Evolutionary conservation across 2,888 invertebrate species (phyloP), one percentile per base, ranked within the genome.

Genomic region (Polydrusus cervinus): DNA sequence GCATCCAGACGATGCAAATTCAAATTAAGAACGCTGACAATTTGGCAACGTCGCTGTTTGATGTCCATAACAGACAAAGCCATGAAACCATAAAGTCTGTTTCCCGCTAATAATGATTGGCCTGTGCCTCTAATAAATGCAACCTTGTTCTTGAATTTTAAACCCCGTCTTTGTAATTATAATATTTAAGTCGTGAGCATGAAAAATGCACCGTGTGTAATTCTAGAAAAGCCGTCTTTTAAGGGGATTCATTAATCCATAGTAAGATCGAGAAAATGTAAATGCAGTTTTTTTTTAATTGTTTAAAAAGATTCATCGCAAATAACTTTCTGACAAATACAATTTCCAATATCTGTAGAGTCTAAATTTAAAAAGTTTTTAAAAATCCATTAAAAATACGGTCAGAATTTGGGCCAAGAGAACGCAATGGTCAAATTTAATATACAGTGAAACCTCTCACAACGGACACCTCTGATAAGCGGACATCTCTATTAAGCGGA

Each of bases 31-130:
- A 25, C 5, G 1, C 3, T 25, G 5, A 30, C 20, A 49, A 14
- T 34, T 3, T 53, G 53, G 53, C 66, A 66, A 66, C 66, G 7
- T 38, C 51, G 66, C 1, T 40, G 49, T 40, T 30, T 51, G 40
- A 18, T 66, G 66, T 53, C 66, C 66, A 51, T 66, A 66, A 16
- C 47, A 45, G 64, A 25, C 34, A 43, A 40, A 71, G 64, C 55
- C 71, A 64, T 64, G 71, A 71, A 71, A 64, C 71, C 71, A 64
- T 71, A 71, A 71, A 71, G 71, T 71, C 62, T 25, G 70, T 61
- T 47, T 34, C 64, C 51, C 25, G 53, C 61, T 67, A 47, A n/a
- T n/a, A n/a, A 68, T 74, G 60, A 74, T 68, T 34, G 25, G 60
- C 57, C 51, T 38, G 53, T 74, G 67, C 61, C 62, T 45, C 30